phyloP scores from a whole-genome alignment of 2,797 vertebrate species.

The Eleutherodactylus coqui region DNA sequence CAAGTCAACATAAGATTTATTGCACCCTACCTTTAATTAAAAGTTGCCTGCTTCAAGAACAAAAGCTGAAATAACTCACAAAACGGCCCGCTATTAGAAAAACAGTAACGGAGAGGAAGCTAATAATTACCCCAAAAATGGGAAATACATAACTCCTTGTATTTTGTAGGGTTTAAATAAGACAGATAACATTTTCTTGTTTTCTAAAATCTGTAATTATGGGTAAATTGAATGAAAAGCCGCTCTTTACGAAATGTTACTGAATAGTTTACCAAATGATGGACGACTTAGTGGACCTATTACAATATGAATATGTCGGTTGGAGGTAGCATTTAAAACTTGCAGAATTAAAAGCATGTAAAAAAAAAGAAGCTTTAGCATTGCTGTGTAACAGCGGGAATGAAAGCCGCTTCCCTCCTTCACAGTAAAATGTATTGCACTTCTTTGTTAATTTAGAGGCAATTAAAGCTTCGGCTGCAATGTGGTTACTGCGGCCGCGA shows the following conservation, averaged over 20 bases:
- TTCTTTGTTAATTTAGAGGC: conserved; percentile 70
- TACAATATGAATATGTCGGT: conserved; percentile 41
- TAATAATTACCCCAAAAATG: conserved; percentile 27
- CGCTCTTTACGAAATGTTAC: background rate
- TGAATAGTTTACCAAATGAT: conserved; percentile 67
- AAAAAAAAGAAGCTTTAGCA: conserved; percentile 64
- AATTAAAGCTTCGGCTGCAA: conserved; percentile 67
- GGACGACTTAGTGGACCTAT: conserved; percentile 64
- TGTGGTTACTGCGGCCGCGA: conserved; percentile 65
- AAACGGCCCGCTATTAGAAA: background rate
- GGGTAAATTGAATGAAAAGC: conserved; percentile 10
- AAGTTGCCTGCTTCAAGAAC: conserved; percentile 12
- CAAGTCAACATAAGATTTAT: conserved; percentile 42
- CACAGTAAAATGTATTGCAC: conserved; percentile 68
- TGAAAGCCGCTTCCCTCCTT: conserved; percentile 67
- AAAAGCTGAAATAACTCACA: conserved; percentile 26
- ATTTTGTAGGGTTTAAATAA: background rate
- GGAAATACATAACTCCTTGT: conserved; percentile 6
- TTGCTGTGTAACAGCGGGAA: conserved; percentile 69
- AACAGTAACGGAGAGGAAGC: background rate
- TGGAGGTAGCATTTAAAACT: conserved; percentile 30
- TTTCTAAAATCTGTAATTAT: conserved; percentile 42
- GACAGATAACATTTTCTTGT: background rate
- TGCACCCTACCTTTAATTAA: conserved; percentile 34
- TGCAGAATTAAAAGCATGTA: conserved; percentile 61